Evolutionary conservation across 2,888 invertebrate species (phyloP).

Genomic region (Yponomeuta cagnagella): DNA sequence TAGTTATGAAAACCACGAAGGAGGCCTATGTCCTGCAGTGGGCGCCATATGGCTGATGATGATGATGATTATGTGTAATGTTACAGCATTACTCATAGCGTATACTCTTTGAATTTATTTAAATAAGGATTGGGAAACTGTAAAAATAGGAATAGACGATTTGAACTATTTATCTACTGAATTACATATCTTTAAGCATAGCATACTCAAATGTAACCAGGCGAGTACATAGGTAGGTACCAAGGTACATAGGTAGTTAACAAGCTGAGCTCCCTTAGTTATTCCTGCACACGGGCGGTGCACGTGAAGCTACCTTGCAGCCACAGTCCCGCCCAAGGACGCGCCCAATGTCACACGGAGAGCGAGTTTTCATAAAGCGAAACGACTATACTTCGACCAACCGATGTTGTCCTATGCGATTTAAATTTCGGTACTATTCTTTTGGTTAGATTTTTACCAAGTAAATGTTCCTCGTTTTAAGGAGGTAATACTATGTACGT

Average conservation of each 20-base stretch:
- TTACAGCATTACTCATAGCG: no score
- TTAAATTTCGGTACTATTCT: neutral
- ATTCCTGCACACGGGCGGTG: neutral
- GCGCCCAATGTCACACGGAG: neutral
- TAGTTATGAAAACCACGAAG: no score
- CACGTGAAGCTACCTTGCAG: neutral
- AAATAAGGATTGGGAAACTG: no score
- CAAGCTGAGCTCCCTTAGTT: neutral
- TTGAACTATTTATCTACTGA: no score
- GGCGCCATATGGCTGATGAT: no score
- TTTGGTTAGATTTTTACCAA: no score
- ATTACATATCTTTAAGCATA: neutral
- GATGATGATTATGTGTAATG: no score
- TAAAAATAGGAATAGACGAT: no score
- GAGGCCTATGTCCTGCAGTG: no score
- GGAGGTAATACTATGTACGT: no score
- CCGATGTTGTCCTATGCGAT: neutral
- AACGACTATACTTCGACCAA: neutral
- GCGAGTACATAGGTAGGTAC: neutral
- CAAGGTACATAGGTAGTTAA: neutral
- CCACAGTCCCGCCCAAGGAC: neutral
- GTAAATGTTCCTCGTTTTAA: no score
- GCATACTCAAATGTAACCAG: neutral
- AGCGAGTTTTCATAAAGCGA: conserved; percentile 5
- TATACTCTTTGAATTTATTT: no score